phyloP scores from a whole-genome alignment of 2,113 vertebrate species.

The Sylvietta virens region DNA sequence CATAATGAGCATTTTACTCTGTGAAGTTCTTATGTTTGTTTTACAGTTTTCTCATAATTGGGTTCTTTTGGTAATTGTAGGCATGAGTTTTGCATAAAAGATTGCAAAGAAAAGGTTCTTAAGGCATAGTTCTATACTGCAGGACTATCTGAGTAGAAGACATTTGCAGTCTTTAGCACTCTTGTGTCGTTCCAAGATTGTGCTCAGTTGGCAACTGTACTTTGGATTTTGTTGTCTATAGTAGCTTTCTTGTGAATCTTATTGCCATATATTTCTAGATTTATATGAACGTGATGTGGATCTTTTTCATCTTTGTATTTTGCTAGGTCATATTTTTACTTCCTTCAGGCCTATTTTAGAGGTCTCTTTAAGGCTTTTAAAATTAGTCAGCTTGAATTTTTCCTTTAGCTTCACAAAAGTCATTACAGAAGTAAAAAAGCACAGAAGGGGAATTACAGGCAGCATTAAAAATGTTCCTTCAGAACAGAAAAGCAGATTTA shows the following conservation, averaged over 20 bases:
- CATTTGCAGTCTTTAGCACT: neutral
- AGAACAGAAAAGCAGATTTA: conserved; percentile 39
- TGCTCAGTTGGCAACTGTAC: neutral
- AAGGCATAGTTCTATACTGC: neutral
- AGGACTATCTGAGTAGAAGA: neutral
- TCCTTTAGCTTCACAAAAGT: conserved; percentile 14
- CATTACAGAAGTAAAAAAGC: neutral
- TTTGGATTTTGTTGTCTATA: neutral
- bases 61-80: neutral
- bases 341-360: neutral
- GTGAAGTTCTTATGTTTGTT: neutral
- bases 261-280: neutral
- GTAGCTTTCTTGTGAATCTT: neutral
- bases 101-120: neutral
- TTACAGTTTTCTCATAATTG: neutral
- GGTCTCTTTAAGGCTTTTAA: neutral
- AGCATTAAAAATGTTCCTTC: conserved; percentile 6
- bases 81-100: neutral
- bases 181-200: neutral
- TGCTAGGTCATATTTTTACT: neutral
- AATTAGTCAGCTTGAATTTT: neutral
- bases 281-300: neutral
- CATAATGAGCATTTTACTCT: neutral
- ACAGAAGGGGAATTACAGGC: neutral
- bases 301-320: neutral